phyloP scores from a whole-genome alignment of 2,797 vertebrate genomes.

The Xerus rutilus region DNA sequence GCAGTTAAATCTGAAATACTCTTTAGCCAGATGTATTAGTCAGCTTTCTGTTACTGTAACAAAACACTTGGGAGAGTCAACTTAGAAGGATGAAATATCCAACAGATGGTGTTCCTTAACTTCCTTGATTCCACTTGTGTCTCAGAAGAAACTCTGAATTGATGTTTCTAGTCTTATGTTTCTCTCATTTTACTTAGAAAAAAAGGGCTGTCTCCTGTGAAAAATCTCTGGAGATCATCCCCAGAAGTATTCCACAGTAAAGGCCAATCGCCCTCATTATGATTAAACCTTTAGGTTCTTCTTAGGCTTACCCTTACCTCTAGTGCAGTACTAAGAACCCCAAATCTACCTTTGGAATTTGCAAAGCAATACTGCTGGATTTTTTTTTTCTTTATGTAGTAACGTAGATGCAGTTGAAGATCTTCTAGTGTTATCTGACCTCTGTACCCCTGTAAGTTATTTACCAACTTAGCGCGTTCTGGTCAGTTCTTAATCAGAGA shows the following conservation, averaged over 20 bases:
- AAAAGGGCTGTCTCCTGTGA: background rate
- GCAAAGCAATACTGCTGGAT: background rate
- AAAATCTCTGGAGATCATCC: background rate
- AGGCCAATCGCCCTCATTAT: background rate
- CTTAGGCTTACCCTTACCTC: background rate
- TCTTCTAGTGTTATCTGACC: background rate
- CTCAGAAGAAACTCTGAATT: slow-evolving; percentile 50
- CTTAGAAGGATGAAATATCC: background rate
- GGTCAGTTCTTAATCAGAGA: background rate
- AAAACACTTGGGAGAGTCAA: background rate
- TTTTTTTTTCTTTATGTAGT: background rate
- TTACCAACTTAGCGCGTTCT: background rate
- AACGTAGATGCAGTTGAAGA: background rate
- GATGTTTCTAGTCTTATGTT: background rate
- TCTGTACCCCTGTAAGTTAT: background rate
- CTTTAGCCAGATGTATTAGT: background rate
- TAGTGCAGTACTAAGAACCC: background rate
- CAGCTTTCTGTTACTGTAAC: background rate
- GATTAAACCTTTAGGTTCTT: background rate
- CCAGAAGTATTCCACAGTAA: background rate
- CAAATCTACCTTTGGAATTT: background rate
- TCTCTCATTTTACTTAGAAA: background rate
- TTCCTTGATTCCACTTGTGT: background rate
- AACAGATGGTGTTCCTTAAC: background rate
- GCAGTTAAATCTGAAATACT: background rate